Conservation (phyloP, 2,113 vertebrate genomes). For the Lagenorhynchus albirostris region DNA sequence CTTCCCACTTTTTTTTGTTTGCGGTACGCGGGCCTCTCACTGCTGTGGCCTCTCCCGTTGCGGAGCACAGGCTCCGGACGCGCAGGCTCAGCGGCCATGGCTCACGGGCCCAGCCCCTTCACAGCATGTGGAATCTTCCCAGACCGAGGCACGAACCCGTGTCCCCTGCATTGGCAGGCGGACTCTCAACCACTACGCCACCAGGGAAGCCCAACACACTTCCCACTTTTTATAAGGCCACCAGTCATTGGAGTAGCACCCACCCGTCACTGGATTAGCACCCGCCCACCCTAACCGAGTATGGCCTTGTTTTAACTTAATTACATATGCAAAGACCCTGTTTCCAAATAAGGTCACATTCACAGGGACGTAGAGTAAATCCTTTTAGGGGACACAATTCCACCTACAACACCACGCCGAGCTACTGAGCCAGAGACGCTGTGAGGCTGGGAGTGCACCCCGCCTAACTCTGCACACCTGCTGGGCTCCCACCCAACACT, state of each 20-base stretch:
- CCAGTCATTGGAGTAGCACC: neutral
- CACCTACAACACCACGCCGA: rapidly evolving
- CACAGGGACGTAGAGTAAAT: neutral
- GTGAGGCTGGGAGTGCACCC: neutral
- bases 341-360: neutral
- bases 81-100: too few relatives aligned
- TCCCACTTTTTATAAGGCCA: neutral
- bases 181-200: too few relatives aligned
- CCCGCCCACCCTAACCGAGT: neutral
- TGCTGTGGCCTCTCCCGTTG: too few relatives aligned
- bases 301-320: rapidly evolving
- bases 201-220: too few relatives aligned
- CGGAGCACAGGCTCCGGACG: too few relatives aligned
- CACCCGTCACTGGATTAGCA: neutral
- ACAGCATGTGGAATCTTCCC: too few relatives aligned
- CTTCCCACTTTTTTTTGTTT: neutral
- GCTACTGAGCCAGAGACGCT: neutral
- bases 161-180: too few relatives aligned
- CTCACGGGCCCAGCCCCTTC: too few relatives aligned
- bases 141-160: rapidly evolving
- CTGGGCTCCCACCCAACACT: rapidly evolving
- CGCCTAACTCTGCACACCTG: too few relatives aligned
- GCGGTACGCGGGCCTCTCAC: too few relatives aligned
- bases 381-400: neutral
- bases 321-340: neutral